Evolutionary conservation across 2,888 invertebrate genomes (phyloP), one percentile per base, ranked within the genome.

Genomic region (Chaetogeoica ovagalla): DNA sequence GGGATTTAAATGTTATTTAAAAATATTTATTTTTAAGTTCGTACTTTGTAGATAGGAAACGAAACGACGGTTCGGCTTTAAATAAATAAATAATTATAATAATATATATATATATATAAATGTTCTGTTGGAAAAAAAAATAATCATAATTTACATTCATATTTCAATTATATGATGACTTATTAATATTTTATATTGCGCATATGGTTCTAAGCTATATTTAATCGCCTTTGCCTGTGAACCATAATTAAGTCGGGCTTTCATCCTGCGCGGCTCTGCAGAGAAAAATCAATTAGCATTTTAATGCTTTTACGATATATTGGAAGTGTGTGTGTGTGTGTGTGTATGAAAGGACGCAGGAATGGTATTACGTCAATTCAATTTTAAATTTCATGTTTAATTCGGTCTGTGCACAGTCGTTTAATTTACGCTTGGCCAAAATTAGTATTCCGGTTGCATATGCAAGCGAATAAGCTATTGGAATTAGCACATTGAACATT

Each of bases 231-330:
- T 66, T 75, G 57, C 66, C 39, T n/a, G 66, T 23, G 39, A 65
- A 75, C 66, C 66, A 66, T 57, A 75, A 75, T 75, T 66, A 66
- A 59, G 55, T 75, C 43, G 69, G 48, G 69, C 37, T 69, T 77
- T 68, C 69, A 69, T 52, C 30, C 30, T 30, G 11, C 52, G 23
- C 77, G 63, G 39, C 4, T 55, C 55, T 62, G 63, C 37, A 75
- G 79, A 79, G 70, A 79, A 71, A 79, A 79, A 79, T 79, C 79
- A 79, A 79, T 79, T 79, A 79, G 70, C 79, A 70, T 79, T 79
- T 75, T 75, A 75, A 75, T 75, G 66, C 43, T 75, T 66, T 70
- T 71, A 52, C 60, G 7, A 71, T 70, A 71, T 71, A 71, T 71
- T 23, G 79, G 55, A 15, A 37, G 60, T 69, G 62, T 76, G 30